phyloP scores from a whole-genome alignment of 1,140 invertebrate genomes.

The Chelonus insularis region DNA sequence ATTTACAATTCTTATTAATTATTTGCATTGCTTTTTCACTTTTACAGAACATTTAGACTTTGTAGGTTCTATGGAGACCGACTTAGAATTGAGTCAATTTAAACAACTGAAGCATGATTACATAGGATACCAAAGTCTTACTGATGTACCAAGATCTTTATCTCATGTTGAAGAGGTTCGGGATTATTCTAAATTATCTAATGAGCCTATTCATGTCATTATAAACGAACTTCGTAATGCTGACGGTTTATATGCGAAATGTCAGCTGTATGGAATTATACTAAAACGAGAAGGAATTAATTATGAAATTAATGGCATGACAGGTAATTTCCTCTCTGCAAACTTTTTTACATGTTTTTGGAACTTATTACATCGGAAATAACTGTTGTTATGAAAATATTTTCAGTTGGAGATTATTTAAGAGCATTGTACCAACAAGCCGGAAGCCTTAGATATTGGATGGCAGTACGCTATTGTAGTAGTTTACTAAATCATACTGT shows the following conservation, averaged over 20 bases:
- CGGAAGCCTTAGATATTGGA: conserved; percentile 88
- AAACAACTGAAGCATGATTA: conserved; percentile 89
- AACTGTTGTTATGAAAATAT: conserved; percentile 9
- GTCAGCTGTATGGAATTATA: conserved; percentile 84
- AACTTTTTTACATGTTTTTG: too few relatives aligned
- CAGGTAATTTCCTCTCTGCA: too few relatives aligned
- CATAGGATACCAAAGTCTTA: conserved; percentile 94
- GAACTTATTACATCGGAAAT: too few relatives aligned
- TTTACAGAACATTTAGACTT: conserved; percentile 92
- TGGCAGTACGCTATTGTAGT: conserved; percentile 91
- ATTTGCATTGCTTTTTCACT: conserved; percentile 28
- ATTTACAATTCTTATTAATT: too few relatives aligned
- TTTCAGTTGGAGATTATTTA: conserved; percentile 73
- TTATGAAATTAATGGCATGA: conserved; percentile 70
- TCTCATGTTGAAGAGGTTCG: conserved; percentile 70
- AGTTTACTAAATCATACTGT: conserved; percentile 91
- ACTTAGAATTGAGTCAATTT: conserved; percentile 78
- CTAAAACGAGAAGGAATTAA: conserved; percentile 80
- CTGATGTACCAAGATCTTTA: conserved; percentile 87
- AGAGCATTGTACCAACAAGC: conserved; percentile 83
- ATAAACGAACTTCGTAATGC: conserved; percentile 71
- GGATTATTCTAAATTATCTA: conserved; percentile 62
- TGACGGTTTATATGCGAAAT: conserved; percentile 76
- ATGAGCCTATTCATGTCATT: conserved; percentile 73
- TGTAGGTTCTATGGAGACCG: conserved; percentile 76